Base-by-base conservation (phyloP, 2,797 vertebrate species). In the Coilia nasus region DNA sequence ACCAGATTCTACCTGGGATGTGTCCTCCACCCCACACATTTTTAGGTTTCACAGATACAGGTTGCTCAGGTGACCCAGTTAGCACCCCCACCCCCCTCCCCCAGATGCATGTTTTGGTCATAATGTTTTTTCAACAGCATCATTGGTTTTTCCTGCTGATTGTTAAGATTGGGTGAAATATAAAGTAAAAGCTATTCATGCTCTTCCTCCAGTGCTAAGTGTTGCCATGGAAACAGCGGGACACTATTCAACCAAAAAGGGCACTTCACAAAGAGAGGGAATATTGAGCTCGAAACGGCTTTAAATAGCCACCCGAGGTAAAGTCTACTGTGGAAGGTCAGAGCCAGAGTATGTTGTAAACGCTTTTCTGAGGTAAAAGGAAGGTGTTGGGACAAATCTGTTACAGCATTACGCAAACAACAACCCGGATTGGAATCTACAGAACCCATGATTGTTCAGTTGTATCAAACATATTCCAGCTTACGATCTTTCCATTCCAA, bases 151-250 rank as follows among this genome's bases (percentile, higher is more conserved):
- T 41, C 11, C 12, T 14, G 21, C 31, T 21, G 71, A 44, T 44
- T n/a, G 35, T 41, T 31, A 21, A 44, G 71, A 44, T 44, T 78
- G 71, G 28, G 28, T 10, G 25, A 44, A 10, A 35, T 21, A 21
- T 78, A 78, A 44, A 44, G 19, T 44, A 78, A 78, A 75, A 78
- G 35, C 31, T 19, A 28, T 57, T 85, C 82, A 81, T 41, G 64
- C 75, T 62, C 25, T 80, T 85, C 81, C 62, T 75, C 46, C 17
- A 62, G 71, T 86, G 81, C 59, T 83, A 80, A 23, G 57, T 17
- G 87, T 90, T 88, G 64, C 89, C 87, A 88, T 82, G 89, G 89
- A 88, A 89, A 90, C 88, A 81, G 81, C 82, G 35, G 84, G 81
- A 81, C 80, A 78, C 62, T n/a, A 83, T 81, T 84, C 50, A 54